Conservation (phyloP, 2,888 invertebrate genomes). For the Belgica antarctica region DNA sequence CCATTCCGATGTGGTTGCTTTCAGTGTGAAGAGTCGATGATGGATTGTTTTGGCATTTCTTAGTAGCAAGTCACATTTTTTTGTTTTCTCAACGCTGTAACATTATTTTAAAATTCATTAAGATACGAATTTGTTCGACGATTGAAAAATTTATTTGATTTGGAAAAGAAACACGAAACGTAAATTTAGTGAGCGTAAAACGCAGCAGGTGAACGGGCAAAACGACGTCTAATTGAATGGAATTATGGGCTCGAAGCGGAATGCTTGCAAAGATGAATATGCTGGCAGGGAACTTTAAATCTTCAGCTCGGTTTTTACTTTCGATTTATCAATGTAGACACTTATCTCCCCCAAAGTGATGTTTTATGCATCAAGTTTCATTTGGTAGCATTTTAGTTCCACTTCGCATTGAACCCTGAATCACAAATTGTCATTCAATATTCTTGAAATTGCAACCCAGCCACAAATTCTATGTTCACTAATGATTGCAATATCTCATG, state of each 20-base stretch:
- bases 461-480: background rate
- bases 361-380: constrained; percentile 4
- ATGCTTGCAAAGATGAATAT: constrained; percentile 16
- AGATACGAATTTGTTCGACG: no score
- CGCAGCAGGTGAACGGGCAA: background rate
- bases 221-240: background rate
- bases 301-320: background rate
- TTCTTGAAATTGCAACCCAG: no score
- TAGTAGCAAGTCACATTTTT: constrained; percentile 1
- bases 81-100: background rate
- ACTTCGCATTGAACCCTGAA: background rate
- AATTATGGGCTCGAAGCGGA: background rate
- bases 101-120: background rate
- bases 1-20: constrained; percentile 35
- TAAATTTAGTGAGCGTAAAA: background rate
- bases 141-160: no score
- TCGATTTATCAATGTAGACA: background rate
- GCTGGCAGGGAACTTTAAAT: background rate
- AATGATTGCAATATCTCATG: background rate
- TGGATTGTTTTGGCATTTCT: background rate
- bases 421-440: no score
- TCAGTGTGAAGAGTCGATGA: constrained; percentile 1
- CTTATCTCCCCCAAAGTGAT: background rate
- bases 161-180: background rate
- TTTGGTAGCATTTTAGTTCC: background rate